Percentiles rank a stretch among this genome's conserved stretches.
These are phyloP conservation scores for Yponomeuta plumbellus DNA, from an alignment of 2,888 invertebrate genomes.

Conservation along the genomic window DNA sequence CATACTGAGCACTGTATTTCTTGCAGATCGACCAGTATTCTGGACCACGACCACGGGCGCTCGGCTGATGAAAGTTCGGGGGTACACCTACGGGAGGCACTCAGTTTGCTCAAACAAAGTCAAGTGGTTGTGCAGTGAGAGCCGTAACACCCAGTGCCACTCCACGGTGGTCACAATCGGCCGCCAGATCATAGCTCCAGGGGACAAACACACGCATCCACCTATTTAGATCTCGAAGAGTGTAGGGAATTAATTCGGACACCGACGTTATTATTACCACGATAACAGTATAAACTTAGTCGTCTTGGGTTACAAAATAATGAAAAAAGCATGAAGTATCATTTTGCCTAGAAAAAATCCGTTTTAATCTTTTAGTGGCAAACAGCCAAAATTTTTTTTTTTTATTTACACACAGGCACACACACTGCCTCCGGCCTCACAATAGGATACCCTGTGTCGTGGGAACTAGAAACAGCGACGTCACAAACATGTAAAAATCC, in stretches of 20 bases:
- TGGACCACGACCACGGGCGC: constrained; percentile 60
- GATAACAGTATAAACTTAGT: no score
- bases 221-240: constrained; percentile 32
- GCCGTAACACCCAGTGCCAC: constrained; percentile 51
- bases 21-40: constrained; percentile 54
- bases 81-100: constrained; percentile 61
- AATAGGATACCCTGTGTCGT: no score
- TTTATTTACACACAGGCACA: no score
- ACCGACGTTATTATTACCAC: no score
- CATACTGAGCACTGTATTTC: background rate
- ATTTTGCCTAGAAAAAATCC: no score
- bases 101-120: constrained; percentile 66
- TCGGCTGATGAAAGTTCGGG: constrained; percentile 57
- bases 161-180: constrained; percentile 65
- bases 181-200: constrained; percentile 52
- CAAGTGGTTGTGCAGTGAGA: constrained; percentile 62
- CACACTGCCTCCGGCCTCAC: no score
- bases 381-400: no score
- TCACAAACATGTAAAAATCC: no score
- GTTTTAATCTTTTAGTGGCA: no score
- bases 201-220: constrained; percentile 59
- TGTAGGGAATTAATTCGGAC: background rate
- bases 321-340: no score
- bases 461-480: no score
- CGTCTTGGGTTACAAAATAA: no score